These are phyloP conservation scores for Sturmia bella DNA, from an alignment of 2,888 invertebrate species.

Conservation along the genomic window DNA sequence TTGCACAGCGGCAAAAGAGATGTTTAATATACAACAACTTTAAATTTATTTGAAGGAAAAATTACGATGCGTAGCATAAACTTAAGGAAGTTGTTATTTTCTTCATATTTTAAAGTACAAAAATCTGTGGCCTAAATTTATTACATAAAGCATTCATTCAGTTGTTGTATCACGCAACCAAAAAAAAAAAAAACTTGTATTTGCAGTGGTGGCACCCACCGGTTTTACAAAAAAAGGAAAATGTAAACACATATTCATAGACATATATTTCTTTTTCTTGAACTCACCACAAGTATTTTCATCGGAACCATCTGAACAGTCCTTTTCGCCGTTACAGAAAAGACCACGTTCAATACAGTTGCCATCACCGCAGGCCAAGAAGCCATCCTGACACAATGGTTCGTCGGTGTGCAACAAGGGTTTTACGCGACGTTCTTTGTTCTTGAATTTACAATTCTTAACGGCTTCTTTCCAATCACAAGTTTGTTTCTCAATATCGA, in stretches of 20 bases:
- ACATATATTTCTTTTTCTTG: background rate
- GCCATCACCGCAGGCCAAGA: conserved; percentile 93
- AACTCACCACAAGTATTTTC: conserved; percentile 94
- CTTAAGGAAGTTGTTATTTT: background rate
- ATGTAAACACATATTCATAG: background rate
- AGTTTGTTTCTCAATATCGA: conserved; percentile 97
- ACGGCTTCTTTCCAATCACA: conserved; percentile 97
- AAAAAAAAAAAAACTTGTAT: conserved; percentile 1
- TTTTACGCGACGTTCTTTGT: conserved; percentile 93
- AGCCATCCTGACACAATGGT: conserved; percentile 93
- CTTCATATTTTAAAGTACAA: background rate
- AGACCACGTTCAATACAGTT: conserved; percentile 93
- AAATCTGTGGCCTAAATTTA: conserved; percentile 1
- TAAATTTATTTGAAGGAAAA: background rate
- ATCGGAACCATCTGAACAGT: conserved; percentile 93
- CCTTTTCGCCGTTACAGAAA: conserved; percentile 96
- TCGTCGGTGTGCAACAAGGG: conserved; percentile 94
- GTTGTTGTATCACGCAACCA: conserved; percentile 9
- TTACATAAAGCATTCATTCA: conserved; percentile 14
- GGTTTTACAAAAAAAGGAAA: background rate
- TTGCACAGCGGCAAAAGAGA: conserved; percentile 14
- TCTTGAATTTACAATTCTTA: conserved; percentile 95
- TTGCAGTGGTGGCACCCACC: background rate
- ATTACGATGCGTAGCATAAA: conserved; percentile 22
- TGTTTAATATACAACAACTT: background rate